These are phyloP conservation scores for Oscarella lobularis DNA, from an alignment of 37 sponge, comb jelly and placozoan species.

Conservation along the genomic window DNA sequence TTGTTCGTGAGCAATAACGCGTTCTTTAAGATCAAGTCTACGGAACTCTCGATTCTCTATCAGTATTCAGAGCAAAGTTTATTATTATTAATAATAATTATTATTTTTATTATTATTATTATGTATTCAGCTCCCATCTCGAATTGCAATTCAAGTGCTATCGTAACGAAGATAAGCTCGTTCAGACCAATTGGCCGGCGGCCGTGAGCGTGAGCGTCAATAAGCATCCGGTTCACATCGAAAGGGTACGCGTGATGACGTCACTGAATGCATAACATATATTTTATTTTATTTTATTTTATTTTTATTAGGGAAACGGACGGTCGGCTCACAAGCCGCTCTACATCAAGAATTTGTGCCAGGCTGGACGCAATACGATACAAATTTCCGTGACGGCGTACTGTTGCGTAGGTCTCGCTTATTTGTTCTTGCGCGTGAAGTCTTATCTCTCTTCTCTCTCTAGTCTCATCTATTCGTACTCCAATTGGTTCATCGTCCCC, in stretches of 20 bases:
- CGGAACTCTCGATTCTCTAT: slow-evolving; percentile 39
- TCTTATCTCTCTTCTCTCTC: background rate
- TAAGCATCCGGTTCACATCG: slow-evolving; percentile 36
- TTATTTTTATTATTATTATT: background rate
- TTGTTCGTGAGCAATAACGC: slow-evolving; percentile 21
- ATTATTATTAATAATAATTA: background rate
- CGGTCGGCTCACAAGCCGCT: slow-evolving; percentile 15
- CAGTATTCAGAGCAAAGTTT: background rate
- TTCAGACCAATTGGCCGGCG: slow-evolving; percentile 64
- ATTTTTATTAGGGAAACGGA: background rate
- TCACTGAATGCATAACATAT: no score
- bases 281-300: no score
- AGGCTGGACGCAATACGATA: slow-evolving; percentile 52
- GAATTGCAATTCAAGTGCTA: slow-evolving; percentile 84
- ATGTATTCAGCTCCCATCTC: slow-evolving; percentile 44
- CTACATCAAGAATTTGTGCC: slow-evolving; percentile 25
- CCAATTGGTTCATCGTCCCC: slow-evolving; percentile 80
- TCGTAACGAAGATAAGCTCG: slow-evolving; percentile 56
- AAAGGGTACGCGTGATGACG: slow-evolving; percentile 68
- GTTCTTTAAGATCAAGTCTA: slow-evolving; percentile 54
- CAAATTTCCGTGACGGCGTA: slow-evolving; percentile 53
- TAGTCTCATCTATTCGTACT: slow-evolving; percentile 37
- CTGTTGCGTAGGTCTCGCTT: slow-evolving; percentile 53
- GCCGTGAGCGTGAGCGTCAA: slow-evolving; percentile 53
- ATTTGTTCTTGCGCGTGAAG: no score